Conservation (phyloP, 2,888 invertebrate genomes). For the Eupsilia transversa region DNA sequence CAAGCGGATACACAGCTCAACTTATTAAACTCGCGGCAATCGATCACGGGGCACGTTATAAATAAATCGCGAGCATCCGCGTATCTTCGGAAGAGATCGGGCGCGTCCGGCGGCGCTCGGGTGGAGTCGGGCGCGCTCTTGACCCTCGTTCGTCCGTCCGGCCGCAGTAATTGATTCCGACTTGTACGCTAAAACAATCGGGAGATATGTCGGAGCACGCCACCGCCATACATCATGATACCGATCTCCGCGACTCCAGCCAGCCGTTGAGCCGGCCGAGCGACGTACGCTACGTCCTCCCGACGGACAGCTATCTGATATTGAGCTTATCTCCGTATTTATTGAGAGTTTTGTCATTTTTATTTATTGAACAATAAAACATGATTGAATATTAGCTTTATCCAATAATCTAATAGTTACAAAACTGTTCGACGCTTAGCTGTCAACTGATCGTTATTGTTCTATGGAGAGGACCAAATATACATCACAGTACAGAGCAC, state of each 20-base stretch:
- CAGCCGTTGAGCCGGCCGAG: not conserved
- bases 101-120: slow-evolving; percentile 51
- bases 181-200: slow-evolving; percentile 69
- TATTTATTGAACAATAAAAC: slow-evolving; percentile 55
- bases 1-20: slow-evolving; percentile 56
- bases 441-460: slow-evolving; percentile 50
- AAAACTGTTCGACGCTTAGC: slow-evolving; percentile 48
- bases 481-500: slow-evolving; percentile 29
- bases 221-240: slow-evolving; percentile 66
- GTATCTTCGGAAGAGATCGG: slow-evolving; percentile 60
- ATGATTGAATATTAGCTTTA: slow-evolving; percentile 60
- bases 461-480: slow-evolving; percentile 23
- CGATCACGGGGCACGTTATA: slow-evolving; percentile 55
- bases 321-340: slow-evolving; percentile 61
- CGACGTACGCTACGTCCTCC: not conserved
- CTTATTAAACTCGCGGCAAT: slow-evolving; percentile 51
- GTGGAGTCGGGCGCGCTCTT: slow-evolving; percentile 51
- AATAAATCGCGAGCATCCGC: slow-evolving; percentile 58
- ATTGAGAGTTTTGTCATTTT: slow-evolving; percentile 63
- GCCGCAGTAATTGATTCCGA: slow-evolving; percentile 67
- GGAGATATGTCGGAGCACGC: slow-evolving; percentile 64
- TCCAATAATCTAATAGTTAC: slow-evolving; percentile 54
- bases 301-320: slow-evolving; percentile 38
- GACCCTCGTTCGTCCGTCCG: slow-evolving; percentile 61
- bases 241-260: slow-evolving; percentile 44